These are phyloP conservation scores for Chanos chanos DNA, from an alignment of 2,797 vertebrate genomes.

Conservation along the genomic window DNA sequence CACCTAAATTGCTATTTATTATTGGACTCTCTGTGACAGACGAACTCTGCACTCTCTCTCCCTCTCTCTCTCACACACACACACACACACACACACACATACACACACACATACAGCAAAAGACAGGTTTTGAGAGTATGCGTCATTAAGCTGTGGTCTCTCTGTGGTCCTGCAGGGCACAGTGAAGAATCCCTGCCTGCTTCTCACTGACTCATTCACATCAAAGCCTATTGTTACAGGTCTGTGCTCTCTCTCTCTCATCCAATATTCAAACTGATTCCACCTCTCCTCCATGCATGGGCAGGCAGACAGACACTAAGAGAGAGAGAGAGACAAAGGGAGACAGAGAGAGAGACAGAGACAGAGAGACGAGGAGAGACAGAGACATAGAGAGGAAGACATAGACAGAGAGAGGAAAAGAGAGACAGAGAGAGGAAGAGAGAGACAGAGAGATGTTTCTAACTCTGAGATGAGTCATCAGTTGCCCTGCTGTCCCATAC, in stretches of 20 bases:
- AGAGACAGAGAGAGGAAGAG: constrained; percentile 7
- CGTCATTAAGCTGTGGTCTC: too few species aligned
- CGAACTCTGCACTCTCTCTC: too few species aligned
- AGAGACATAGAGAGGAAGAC: constrained; percentile 2
- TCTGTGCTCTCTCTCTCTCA: constrained; percentile 35
- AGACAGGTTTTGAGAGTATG: too few species aligned
- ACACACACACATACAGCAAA: too few species aligned
- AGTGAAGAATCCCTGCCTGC: constrained; percentile 3
- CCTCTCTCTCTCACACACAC: too few species aligned
- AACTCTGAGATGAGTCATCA: constrained; percentile 38
- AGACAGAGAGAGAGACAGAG: too few species aligned
- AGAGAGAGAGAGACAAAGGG: not conserved
- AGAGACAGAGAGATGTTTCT: constrained; percentile 24
- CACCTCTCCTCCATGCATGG: not conserved
- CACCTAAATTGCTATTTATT: too few species aligned
- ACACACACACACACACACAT: too few species aligned
- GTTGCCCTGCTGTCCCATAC: constrained; percentile 24
- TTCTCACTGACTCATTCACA: constrained; percentile 33
- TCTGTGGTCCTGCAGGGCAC: not conserved
- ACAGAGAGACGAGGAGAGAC: not conserved
- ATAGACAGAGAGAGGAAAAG: constrained; percentile 10
- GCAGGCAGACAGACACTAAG: too few species aligned
- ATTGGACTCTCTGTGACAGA: too few species aligned
- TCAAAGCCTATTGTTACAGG: constrained; percentile 41
- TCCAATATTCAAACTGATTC: constrained; percentile 47